Conservation (phyloP, 2,797 vertebrate genomes). For the Tolypeutes matacus region DNA sequence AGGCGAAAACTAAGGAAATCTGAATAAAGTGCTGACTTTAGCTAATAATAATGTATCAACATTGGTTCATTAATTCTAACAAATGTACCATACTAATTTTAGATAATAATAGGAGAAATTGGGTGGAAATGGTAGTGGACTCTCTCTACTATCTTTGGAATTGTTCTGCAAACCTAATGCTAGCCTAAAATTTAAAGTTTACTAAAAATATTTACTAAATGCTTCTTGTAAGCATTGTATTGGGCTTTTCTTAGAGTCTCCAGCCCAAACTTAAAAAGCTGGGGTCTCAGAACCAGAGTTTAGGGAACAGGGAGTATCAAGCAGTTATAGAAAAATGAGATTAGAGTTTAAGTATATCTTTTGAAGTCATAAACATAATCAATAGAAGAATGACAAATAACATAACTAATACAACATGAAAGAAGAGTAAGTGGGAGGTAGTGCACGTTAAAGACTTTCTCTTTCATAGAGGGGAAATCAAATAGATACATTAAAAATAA, state of each 20-base stretch:
- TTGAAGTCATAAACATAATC: neutral
- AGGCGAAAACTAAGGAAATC: slow-evolving; percentile 6
- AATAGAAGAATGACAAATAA: slow-evolving; percentile 10
- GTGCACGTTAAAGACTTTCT: neutral
- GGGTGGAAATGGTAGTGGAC: neutral
- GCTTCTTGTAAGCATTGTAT: neutral
- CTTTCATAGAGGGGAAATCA: neutral
- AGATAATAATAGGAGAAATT: neutral
- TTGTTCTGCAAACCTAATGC: slow-evolving; percentile 2
- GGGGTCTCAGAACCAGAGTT: neutral
- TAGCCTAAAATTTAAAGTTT: neutral
- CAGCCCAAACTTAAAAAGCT: neutral
- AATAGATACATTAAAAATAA: neutral
- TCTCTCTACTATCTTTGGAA: neutral
- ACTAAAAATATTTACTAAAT: slow-evolving; percentile 11
- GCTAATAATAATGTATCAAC: neutral
- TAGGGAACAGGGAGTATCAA: neutral
- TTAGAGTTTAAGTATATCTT: neutral
- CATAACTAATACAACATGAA: neutral
- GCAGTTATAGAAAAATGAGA: neutral
- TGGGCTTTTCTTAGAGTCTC: neutral
- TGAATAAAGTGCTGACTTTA: neutral
- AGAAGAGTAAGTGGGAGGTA: neutral
- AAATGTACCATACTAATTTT: neutral
- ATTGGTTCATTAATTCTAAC: neutral